Conservation (phyloP, 2,888 invertebrate species). For the Eristalinus sepulchralis region DNA sequence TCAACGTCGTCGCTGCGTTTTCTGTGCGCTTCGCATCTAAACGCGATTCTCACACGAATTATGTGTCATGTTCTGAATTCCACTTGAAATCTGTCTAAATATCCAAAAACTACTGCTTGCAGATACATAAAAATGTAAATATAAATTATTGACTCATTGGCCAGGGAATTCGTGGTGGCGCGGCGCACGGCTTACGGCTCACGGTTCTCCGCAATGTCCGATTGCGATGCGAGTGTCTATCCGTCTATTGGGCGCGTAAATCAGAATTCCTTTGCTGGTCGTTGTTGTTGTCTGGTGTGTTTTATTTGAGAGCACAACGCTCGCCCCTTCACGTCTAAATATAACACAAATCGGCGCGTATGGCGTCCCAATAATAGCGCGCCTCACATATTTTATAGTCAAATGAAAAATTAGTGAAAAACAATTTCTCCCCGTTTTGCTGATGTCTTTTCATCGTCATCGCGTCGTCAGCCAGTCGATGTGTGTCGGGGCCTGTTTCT, state of each 20-base stretch:
- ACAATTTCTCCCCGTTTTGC: constrained; percentile 65
- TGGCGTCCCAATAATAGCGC: constrained; percentile 70
- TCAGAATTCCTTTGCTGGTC: constrained; percentile 36
- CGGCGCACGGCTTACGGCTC: neutral
- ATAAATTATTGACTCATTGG: constrained; percentile 71
- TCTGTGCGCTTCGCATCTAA: neutral
- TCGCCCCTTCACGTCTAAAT: constrained; percentile 62
- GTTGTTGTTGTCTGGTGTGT: constrained; percentile 16
- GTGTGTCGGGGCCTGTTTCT: constrained; percentile 31
- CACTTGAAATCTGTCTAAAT: constrained; percentile 54
- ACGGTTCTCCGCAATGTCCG: constrained; percentile 30
- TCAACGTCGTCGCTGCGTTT: neutral
- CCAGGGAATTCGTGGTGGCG: constrained; percentile 52
- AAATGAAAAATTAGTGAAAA: constrained; percentile 70
- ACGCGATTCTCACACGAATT: constrained; percentile 39
- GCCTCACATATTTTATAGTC: constrained; percentile 70
- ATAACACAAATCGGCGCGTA: constrained; percentile 63
- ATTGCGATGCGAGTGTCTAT: neutral
- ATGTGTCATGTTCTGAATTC: constrained; percentile 59
- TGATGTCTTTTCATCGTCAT: constrained; percentile 56
- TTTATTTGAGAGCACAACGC: constrained; percentile 35
- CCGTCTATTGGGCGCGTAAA: constrained; percentile 62
- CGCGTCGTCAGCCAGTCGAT: constrained; percentile 31
- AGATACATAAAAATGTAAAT: constrained; percentile 62
- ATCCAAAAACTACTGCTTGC: constrained; percentile 31